Base-by-base conservation (phyloP, 2,888 invertebrate species). In the Euspilapteryx auroguttella region DNA sequence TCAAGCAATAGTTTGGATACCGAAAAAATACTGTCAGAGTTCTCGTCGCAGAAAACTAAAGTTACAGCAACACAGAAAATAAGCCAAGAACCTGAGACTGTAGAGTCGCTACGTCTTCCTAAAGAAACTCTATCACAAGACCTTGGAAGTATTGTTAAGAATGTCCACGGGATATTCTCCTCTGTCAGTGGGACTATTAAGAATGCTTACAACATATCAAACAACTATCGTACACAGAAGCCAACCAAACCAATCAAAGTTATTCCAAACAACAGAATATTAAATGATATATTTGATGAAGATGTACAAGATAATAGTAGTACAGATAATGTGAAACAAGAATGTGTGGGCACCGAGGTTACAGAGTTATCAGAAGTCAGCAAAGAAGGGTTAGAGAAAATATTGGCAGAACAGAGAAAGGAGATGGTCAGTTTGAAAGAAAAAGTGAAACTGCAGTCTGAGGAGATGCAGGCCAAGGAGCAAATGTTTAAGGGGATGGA, bases 161-260 rank as follows among this genome's bases (percentile, higher is more conserved):
- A 76, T 44, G 75, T 76, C 0, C 77, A 77, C 3, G 76, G 76
- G 0, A 66, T 77, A 39, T 76, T 77, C 34, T 73, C 75, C 0
- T 63, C 68, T 0, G 62, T 76, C 0, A 69, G 75, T 4, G 76
- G 75, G 0, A 71, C 66, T 27, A 39, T 77, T 4, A 76, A 71
- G 35, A 63, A 59, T 40, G 76, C 68, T 2, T 77, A 77, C 34
- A 55, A 48, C 25, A 45, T 46, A 25, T 56, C 57, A 1, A 59
- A 68, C 20, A 42, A 61, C 32, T 45, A 51, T 1, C 33, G 42
- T 0, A 33, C 41, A 4, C 65, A 54, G 12, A 65, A 62, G 34
- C 50, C 55, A 0, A 32, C 45, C 0, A 50, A 55, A 28, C 24
- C 46, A 10, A 31, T 39, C 0, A 66, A 61, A 41, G 42, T 53